These are phyloP conservation scores for Epinotia bilunana DNA, from an alignment of 2,888 invertebrate species.

Conservation along the genomic window DNA sequence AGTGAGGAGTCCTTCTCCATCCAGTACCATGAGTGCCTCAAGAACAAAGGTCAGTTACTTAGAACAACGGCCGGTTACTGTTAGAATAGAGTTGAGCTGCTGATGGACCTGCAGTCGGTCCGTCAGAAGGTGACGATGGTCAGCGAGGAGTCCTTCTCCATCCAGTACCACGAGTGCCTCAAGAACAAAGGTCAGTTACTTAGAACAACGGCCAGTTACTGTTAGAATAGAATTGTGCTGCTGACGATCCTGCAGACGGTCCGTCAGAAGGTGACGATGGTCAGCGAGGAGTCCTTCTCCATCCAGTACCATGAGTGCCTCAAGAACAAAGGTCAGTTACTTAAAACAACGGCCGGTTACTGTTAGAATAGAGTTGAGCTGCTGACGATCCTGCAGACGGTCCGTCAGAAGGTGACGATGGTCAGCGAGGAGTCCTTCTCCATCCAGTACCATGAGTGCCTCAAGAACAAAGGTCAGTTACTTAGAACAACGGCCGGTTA, in stretches of 20 bases:
- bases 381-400: too few species aligned
- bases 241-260: conserved; percentile 88
- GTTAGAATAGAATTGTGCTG: conserved; percentile 58
- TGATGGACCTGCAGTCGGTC: conserved; percentile 55
- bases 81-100: too few species aligned
- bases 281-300: conserved; percentile 91
- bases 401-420: conserved; percentile 88
- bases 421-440: conserved; percentile 92
- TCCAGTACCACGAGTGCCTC: conserved; percentile 93
- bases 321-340: conserved; percentile 69
- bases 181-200: neutral
- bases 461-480: conserved; percentile 53
- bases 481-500: neutral
- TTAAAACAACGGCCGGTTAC: too few species aligned
- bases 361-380: too few species aligned
- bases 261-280: conserved; percentile 88
- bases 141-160: conserved; percentile 90
- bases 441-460: conserved; percentile 92
- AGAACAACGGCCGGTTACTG: neutral
- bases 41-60: neutral
- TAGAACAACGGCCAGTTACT: neutral
- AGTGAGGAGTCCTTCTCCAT: too few species aligned
- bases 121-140: conserved; percentile 89
- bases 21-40: too few species aligned
- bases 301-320: conserved; percentile 93